Conservation (phyloP, 2,888 invertebrate genomes). For the Diarsia rubi region DNA sequence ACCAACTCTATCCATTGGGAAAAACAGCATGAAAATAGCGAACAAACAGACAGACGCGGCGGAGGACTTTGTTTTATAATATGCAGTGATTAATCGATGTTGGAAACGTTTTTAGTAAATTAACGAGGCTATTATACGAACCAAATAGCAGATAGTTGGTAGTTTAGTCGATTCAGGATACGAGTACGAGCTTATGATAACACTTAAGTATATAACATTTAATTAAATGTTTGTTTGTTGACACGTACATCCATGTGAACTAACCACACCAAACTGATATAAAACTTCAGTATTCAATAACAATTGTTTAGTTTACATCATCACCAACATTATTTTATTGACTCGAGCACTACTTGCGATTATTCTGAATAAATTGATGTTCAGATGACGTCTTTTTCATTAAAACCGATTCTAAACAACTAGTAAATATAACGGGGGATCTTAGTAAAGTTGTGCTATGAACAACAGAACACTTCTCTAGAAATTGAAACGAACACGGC, state of each 20-base stretch:
- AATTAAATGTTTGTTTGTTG: conserved; percentile 3
- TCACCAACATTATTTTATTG: not conserved
- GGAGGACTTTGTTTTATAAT: too few species aligned
- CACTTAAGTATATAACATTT: too few species aligned
- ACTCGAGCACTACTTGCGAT: not conserved
- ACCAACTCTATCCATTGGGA: too few species aligned
- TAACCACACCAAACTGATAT: too few species aligned
- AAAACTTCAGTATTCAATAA: conserved; percentile 1
- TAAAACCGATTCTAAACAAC: not conserved
- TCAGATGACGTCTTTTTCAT: not conserved
- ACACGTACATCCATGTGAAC: not conserved
- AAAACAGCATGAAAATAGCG: too few species aligned
- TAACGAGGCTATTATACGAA: not conserved
- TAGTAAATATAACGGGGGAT: not conserved
- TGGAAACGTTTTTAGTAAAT: conserved; percentile 3
- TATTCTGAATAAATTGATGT: conserved; percentile 1
- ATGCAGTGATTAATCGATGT: conserved; percentile 2
- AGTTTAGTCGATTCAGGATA: not conserved
- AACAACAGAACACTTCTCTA: not conserved
- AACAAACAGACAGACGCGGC: too few species aligned
- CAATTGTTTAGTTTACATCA: not conserved
- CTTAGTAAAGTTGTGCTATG: too few species aligned
- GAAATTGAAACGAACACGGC: not conserved
- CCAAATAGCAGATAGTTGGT: not conserved
- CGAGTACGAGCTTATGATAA: not conserved